Conservation (phyloP, 2,113 vertebrate genomes). For the Hymenochirus boettgeri region DNA sequence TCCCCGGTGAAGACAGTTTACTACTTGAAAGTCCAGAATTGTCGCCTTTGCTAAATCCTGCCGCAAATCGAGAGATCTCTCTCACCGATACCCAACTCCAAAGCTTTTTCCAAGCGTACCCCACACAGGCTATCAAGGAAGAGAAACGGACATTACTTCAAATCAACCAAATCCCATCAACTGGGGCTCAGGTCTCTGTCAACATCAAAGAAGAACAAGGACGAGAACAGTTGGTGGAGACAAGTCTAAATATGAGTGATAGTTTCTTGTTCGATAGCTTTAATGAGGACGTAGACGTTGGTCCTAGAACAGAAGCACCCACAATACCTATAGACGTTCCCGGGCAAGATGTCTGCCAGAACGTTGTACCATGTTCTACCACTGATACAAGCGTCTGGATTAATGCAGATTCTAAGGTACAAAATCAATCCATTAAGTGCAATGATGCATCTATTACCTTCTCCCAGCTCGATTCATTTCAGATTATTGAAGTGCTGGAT, state of each 20-base stretch:
- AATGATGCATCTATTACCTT: conserved; percentile 66
- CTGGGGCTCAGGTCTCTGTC: conserved; percentile 14
- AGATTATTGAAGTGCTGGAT: conserved; percentile 66
- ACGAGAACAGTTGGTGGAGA: conserved; percentile 54
- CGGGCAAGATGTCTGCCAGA: conserved; percentile 1
- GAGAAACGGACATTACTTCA: conserved; percentile 21
- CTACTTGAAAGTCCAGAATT: conserved; percentile 40
- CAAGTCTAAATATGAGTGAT: conserved; percentile 77
- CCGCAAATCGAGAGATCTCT: conserved; percentile 63
- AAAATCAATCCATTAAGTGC: conserved; percentile 14
- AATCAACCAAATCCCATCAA: conserved; percentile 26
- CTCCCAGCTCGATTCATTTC: conserved; percentile 74
- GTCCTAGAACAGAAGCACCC: neutral
- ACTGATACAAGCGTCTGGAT: neutral
- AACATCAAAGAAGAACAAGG: neutral
- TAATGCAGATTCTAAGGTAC: conserved; percentile 30
- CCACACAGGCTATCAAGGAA: conserved; percentile 63
- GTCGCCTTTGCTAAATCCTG: conserved; percentile 16
- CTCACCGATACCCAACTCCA: conserved; percentile 86
- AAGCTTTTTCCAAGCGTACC: conserved; percentile 74
- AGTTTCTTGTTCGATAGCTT: conserved; percentile 89
- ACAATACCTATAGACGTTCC: neutral
- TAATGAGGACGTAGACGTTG: conserved; percentile 51
- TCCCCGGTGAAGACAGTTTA: conserved; percentile 14
- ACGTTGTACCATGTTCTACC: neutral